Percentiles rank a stretch among this genome's conserved stretches.
phyloP scores from a whole-genome alignment of 2,113 vertebrate species.

The Furnarius figulus region DNA sequence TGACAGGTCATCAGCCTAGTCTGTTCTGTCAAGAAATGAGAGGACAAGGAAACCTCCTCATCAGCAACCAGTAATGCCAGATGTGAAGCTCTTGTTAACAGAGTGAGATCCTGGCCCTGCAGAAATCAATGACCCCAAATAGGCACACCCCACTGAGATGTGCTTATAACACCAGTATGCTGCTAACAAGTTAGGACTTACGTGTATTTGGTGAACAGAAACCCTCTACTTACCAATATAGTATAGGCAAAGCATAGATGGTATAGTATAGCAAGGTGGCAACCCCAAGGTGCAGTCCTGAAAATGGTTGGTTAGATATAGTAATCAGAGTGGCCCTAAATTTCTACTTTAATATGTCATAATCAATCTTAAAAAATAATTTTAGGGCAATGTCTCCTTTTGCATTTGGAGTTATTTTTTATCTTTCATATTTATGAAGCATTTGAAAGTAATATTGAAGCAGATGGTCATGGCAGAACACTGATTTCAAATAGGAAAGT shows the following conservation, averaged over 20 bases:
- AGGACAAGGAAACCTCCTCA: background rate
- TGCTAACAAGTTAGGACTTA: background rate
- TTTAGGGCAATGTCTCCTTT: background rate
- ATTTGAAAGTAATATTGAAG: background rate
- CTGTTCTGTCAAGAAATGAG: background rate
- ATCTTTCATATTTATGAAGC: background rate
- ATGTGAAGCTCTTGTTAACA: background rate
- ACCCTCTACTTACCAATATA: background rate
- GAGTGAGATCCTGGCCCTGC: background rate
- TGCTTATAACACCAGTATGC: background rate
- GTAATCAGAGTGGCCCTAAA: background rate
- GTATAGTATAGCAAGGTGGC: background rate
- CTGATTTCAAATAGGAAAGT: background rate
- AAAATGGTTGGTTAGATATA: background rate
- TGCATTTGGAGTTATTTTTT: background rate
- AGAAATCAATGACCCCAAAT: background rate
- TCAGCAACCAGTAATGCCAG: background rate
- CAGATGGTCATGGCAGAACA: slow-evolving; percentile 10
- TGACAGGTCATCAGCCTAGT: no score
- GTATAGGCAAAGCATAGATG: background rate
- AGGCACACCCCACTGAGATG: background rate
- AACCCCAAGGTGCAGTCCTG: background rate
- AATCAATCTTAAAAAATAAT: background rate
- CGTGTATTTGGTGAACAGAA: background rate
- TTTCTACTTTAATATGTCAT: background rate